A percentile compares a stretch with the other conserved stretches of the same genome.
phyloP scores from a whole-genome alignment of 2,113 vertebrate species.

The Turdus rufiventris region DNA sequence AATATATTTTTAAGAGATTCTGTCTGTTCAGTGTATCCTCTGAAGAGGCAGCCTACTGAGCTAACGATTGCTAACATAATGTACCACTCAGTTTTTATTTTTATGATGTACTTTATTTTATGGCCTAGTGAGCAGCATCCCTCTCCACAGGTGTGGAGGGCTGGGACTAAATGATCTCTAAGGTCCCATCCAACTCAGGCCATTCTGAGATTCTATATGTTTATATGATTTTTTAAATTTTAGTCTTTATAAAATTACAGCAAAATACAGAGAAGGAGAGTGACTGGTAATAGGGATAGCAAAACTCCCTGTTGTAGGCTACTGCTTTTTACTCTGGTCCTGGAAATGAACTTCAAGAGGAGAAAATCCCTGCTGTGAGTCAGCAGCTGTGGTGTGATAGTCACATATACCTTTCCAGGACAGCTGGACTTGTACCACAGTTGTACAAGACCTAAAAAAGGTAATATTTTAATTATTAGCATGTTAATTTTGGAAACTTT shows the following conservation, averaged over 20 bases:
- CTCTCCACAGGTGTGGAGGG: not conserved
- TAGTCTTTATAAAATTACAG: not conserved
- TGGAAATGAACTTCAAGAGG: not conserved
- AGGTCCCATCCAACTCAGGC: not conserved
- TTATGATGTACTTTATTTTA: not conserved
- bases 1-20: not conserved
- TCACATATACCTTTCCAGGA: not conserved
- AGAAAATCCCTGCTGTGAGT: not conserved
- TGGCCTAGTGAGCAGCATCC: not conserved
- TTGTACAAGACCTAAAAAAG: not conserved
- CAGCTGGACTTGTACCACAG: not conserved
- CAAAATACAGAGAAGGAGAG: not conserved
- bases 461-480: not conserved
- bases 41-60: not conserved
- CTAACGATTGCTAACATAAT: accelerated
- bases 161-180: not conserved
- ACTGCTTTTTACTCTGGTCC: not conserved
- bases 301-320: not conserved
- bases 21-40: not conserved
- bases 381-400: not conserved
- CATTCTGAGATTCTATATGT: not conserved
- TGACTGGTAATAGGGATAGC: not conserved
- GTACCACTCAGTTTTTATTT: not conserved
- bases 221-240: not conserved
- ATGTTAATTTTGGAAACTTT: not conserved